These are phyloP conservation scores for Plebejus argus DNA, from an alignment of 2,888 invertebrate genomes.

Conservation along the genomic window DNA sequence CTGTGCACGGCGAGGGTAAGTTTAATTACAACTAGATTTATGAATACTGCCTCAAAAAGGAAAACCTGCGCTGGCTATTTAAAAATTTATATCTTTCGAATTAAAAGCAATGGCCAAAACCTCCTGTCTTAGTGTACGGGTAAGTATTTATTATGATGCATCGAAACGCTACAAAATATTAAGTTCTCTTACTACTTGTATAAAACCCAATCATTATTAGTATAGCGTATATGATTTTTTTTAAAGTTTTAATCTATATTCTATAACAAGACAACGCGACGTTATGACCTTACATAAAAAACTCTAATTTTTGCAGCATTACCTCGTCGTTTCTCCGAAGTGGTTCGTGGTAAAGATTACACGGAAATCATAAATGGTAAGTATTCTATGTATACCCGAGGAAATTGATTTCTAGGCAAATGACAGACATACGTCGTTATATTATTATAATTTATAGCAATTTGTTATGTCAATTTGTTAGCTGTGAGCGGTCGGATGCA, in stretches of 20 bases:
- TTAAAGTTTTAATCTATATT: too few relatives aligned
- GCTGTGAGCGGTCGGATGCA: too few relatives aligned
- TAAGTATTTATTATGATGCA: too few relatives aligned
- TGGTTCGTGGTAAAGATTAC: slow-evolving; percentile 12
- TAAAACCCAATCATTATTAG: too few relatives aligned
- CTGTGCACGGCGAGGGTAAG: background rate
- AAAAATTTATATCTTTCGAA: background rate
- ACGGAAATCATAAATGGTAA: slow-evolving; percentile 28
- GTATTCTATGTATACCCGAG: background rate
- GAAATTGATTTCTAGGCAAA: too few relatives aligned
- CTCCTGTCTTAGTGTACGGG: background rate
- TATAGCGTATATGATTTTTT: too few relatives aligned
- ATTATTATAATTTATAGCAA: too few relatives aligned
- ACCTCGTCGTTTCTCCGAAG: slow-evolving; percentile 11
- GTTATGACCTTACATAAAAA: background rate
- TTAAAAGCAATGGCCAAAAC: background rate
- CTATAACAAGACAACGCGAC: too few relatives aligned
- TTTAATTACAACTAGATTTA: background rate
- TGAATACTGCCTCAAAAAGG: background rate
- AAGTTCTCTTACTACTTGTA: too few relatives aligned
- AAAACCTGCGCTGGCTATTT: background rate
- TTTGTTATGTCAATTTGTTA: too few relatives aligned
- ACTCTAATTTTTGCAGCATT: background rate
- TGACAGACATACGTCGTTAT: too few relatives aligned
- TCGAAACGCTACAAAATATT: too few relatives aligned